These are phyloP conservation scores for Sylvilagus bachmani DNA, from an alignment of 2,113 vertebrate species.

Conservation along the genomic window DNA sequence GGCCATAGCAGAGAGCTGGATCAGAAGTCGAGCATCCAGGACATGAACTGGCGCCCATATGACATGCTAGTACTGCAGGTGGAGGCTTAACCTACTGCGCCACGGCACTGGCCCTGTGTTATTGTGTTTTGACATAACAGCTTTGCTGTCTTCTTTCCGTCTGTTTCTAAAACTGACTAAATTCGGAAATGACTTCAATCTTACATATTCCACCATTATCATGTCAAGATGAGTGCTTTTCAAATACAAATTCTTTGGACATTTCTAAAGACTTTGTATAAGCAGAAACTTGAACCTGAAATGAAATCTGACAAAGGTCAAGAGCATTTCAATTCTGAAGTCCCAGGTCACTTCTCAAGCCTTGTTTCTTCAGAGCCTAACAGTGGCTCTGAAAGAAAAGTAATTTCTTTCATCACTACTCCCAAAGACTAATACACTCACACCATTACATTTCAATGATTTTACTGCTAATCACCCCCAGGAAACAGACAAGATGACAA, in stretches of 20 bases:
- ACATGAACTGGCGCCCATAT: no score
- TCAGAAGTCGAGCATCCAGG: no score
- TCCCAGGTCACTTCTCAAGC: not conserved
- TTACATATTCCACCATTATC: not conserved
- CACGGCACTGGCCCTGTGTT: no score
- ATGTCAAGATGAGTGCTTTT: not conserved
- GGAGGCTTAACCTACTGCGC: no score
- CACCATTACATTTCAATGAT: constrained; percentile 1
- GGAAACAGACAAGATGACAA: not conserved
- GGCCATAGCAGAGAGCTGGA: no score
- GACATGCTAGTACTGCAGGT: no score
- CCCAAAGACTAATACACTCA: not conserved
- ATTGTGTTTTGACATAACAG: not conserved
- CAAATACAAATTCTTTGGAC: not conserved
- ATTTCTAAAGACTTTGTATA: constrained; percentile 1
- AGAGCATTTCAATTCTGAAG: not conserved
- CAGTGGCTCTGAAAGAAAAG: not conserved
- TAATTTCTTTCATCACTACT: not conserved
- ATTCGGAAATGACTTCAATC: constrained; percentile 5
- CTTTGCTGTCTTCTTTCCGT: not conserved
- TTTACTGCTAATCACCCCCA: not conserved
- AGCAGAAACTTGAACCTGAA: constrained; percentile 2
- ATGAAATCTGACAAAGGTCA: not conserved
- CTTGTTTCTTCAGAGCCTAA: not conserved
- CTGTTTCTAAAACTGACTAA: constrained; percentile 36